These are phyloP conservation scores for Meta bourneti DNA, from an alignment of 2,888 invertebrate genomes.

Conservation along the genomic window DNA sequence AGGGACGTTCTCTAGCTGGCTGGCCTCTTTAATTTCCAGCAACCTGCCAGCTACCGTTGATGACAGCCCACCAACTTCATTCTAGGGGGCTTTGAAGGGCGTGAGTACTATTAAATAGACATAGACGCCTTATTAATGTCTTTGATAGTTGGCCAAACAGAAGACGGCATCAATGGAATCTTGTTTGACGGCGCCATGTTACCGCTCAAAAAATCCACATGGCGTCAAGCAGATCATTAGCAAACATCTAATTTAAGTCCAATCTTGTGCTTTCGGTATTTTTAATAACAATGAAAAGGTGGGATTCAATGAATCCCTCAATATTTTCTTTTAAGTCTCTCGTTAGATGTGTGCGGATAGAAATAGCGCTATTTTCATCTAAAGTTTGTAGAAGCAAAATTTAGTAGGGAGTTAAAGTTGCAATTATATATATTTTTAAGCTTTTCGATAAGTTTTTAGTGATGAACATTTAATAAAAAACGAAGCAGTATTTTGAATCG, in stretches of 20 bases:
- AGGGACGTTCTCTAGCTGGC: slow-evolving; percentile 27
- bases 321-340: no score
- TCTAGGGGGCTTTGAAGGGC: slow-evolving; percentile 37
- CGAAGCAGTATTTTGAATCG: no score
- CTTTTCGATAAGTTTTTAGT: no score
- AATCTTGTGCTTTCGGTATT: no score
- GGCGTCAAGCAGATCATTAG: slow-evolving; percentile 30
- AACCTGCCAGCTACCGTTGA: slow-evolving; percentile 58
- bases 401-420: no score
- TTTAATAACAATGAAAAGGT: no score
- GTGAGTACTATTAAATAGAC: slow-evolving; percentile 37
- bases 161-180: slow-evolving; percentile 25
- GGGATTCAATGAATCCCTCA: no score
- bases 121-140: slow-evolving; percentile 50
- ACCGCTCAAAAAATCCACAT: background rate
- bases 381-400: no score
- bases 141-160: slow-evolving; percentile 5
- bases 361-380: no score
- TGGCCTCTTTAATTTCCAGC: slow-evolving; percentile 45
- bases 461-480: no score
- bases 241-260: slow-evolving; percentile 9
- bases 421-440: no score
- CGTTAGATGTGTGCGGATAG: no score
- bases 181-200: slow-evolving; percentile 24
- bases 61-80: slow-evolving; percentile 40